phyloP scores from a whole-genome alignment of 2,888 invertebrate species.

The Rotaria sp. region DNA sequence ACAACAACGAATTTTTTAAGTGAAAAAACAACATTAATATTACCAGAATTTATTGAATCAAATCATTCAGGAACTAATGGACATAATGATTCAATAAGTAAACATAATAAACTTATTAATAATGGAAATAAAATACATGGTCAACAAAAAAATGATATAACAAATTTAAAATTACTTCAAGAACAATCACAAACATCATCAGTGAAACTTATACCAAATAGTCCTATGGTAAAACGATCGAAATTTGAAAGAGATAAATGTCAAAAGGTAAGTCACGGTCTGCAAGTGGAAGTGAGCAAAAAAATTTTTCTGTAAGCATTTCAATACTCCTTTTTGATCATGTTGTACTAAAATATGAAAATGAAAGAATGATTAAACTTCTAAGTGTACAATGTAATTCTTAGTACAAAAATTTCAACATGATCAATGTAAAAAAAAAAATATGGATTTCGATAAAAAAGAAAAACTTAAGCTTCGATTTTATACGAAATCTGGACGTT shows the following conservation, averaged over 20 bases:
- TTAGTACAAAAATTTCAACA: too few relatives aligned
- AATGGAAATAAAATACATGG: background rate
- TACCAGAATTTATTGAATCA: background rate
- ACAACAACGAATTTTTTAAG: background rate
- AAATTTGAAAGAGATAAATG: slow-evolving; percentile 89
- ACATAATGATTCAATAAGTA: background rate
- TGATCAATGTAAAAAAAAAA: too few relatives aligned
- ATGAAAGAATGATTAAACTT: too few relatives aligned
- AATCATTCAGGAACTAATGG: background rate
- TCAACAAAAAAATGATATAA: background rate
- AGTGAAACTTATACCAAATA: slow-evolving; percentile 48
- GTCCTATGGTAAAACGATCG: slow-evolving; percentile 82
- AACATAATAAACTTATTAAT: background rate
- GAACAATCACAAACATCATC: background rate
- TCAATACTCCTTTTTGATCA: too few relatives aligned
- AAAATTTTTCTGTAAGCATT: too few relatives aligned
- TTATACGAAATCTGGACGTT: too few relatives aligned
- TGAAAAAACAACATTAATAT: slow-evolving; percentile 17
- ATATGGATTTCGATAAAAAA: too few relatives aligned
- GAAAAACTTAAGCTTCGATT: too few relatives aligned
- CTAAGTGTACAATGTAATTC: too few relatives aligned
- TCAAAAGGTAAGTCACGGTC: slow-evolving; percentile 62
- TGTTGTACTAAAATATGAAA: too few relatives aligned
- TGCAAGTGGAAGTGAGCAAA: too few relatives aligned
- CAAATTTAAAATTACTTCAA: slow-evolving; percentile 12